These are phyloP conservation scores for Sarcophilus harrisii DNA, from an alignment of 2,797 vertebrate species.

Conservation along the genomic window DNA sequence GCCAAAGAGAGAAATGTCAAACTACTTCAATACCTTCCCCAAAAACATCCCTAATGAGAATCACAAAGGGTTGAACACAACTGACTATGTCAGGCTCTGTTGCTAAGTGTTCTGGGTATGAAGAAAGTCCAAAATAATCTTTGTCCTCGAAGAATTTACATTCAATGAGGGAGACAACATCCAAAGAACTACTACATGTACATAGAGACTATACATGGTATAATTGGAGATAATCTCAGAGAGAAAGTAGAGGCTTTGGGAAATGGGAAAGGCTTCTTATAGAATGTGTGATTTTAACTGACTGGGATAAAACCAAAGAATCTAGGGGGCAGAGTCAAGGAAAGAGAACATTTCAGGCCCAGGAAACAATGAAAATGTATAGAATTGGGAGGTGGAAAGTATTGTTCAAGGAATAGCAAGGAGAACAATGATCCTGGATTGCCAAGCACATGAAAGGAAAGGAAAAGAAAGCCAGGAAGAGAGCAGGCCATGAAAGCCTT, in stretches of 20 bases:
- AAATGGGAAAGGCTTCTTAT: neutral
- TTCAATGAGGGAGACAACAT: neutral
- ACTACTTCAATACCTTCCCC: neutral
- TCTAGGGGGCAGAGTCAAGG: neutral
- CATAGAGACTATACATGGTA: neutral
- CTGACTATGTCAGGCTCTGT: neutral
- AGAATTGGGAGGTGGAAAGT: neutral
- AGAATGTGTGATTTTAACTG: neutral
- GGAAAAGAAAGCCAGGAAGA: neutral
- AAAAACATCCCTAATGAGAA: neutral
- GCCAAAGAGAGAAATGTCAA: neutral
- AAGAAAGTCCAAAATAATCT: neutral
- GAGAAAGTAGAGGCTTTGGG: no score
- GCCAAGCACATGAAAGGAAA: neutral
- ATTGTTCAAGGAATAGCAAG: neutral
- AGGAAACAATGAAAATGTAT: neutral
- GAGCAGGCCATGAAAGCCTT: neutral
- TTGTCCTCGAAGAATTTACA: neutral
- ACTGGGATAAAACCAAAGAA: neutral
- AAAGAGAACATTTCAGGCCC: neutral
- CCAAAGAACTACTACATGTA: neutral
- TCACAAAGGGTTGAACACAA: neutral
- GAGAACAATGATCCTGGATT: neutral
- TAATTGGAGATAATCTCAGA: neutral
- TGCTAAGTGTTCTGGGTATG: neutral